These are phyloP conservation scores for Gephyroberyx darwinii DNA, from an alignment of 2,797 vertebrate genomes.

Conservation along the genomic window DNA sequence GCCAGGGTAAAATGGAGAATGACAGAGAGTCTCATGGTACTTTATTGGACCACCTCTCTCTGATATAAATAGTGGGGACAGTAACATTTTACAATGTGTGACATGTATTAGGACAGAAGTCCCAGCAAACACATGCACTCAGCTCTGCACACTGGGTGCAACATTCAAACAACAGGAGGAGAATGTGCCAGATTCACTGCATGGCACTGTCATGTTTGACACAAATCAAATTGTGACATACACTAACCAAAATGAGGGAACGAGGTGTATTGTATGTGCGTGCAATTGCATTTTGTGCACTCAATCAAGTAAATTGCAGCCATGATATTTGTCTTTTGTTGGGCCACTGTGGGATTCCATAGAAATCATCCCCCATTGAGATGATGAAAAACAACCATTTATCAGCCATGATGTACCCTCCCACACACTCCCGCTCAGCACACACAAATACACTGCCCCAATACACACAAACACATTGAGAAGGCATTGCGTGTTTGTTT, in stretches of 20 bases:
- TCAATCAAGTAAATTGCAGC: constrained; percentile 45
- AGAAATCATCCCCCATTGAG: constrained; percentile 34
- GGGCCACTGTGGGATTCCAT: neutral
- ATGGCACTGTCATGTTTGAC: constrained; percentile 1
- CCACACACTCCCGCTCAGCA: neutral
- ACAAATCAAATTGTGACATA: constrained; percentile 28
- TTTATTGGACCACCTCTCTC: constrained; percentile 1
- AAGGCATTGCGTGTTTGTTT: neutral
- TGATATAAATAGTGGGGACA: neutral
- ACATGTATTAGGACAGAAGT: neutral
- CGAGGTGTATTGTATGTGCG: constrained; percentile 7
- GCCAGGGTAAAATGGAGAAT: neutral
- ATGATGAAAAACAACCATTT: constrained; percentile 47
- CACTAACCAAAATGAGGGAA: constrained; percentile 25
- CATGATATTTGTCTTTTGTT: constrained; percentile 28
- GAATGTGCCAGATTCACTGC: neutral
- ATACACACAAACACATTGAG: neutral
- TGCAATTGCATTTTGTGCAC: constrained; percentile 30
- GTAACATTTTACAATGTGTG: constrained; percentile 10
- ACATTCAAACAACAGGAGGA: neutral
- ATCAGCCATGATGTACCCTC: constrained; percentile 27
- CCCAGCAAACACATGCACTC: constrained; percentile 5
- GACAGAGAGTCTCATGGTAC: neutral
- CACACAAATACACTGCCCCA: too few relatives aligned
- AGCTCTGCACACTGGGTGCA: constrained; percentile 12